Conservation (phyloP, 1,140 invertebrate genomes). For the Eubasilissa regina region DNA sequence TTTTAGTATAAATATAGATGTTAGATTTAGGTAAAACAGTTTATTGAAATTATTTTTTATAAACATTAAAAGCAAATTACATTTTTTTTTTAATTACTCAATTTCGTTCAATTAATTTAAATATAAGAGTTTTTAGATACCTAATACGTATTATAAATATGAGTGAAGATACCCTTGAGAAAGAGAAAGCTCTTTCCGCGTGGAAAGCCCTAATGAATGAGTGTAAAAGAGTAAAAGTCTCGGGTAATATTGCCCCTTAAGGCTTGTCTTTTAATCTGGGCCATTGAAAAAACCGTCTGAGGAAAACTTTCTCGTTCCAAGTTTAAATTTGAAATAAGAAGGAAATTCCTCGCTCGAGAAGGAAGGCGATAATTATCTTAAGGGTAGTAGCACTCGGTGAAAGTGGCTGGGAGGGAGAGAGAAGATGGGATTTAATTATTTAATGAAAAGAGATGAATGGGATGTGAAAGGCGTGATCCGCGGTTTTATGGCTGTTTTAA, state of each 20-base stretch:
- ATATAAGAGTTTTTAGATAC: too few species aligned
- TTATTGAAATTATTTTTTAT: too few species aligned
- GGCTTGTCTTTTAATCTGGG: slow-evolving; percentile 51
- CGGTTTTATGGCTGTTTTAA: slow-evolving; percentile 49
- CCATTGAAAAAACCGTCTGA: slow-evolving; percentile 49
- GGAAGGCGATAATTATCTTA: slow-evolving; percentile 57
- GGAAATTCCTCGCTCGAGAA: slow-evolving; percentile 40
- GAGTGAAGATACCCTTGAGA: slow-evolving; percentile 22
- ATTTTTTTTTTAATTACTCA: too few species aligned
- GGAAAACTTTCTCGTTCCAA: slow-evolving; percentile 57
- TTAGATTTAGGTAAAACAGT: too few species aligned
- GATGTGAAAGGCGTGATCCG: slow-evolving; percentile 39
- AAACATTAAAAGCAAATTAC: too few species aligned
- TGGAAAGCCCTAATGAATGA: slow-evolving; percentile 47
- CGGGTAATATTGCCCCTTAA: slow-evolving; percentile 39
- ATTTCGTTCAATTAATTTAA: too few species aligned
- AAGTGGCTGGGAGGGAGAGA: slow-evolving; percentile 34
- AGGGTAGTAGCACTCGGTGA: neutral
- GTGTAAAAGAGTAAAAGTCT: slow-evolving; percentile 54
- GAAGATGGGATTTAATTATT: slow-evolving; percentile 55
- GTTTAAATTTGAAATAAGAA: slow-evolving; percentile 58
- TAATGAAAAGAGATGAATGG: slow-evolving; percentile 54
- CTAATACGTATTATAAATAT: slow-evolving; percentile 41
- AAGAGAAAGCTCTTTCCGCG: slow-evolving; percentile 22
- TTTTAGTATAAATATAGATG: too few species aligned